These are phyloP conservation scores for Danio aesculapii DNA, from an alignment of 2,797 vertebrate genomes.

Conservation along the genomic window DNA sequence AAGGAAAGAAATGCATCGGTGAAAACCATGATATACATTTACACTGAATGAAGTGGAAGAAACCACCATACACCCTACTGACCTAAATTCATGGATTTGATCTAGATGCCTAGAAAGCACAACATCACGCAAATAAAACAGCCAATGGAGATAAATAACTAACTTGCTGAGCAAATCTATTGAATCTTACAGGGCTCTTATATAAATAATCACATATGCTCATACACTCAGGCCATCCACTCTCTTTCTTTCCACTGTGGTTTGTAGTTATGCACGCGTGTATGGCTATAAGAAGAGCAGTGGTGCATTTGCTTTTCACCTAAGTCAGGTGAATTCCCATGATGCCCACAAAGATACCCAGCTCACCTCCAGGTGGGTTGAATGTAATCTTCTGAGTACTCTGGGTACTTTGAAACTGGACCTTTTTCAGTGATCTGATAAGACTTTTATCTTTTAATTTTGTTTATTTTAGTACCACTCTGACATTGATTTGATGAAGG, in stretches of 20 bases:
- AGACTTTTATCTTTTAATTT: neutral
- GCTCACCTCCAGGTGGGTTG: conserved; percentile 51
- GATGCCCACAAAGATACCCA: conserved; percentile 34
- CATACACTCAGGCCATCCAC: neutral
- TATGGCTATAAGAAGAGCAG: conserved; percentile 20
- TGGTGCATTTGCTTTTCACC: conserved; percentile 24
- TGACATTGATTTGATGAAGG: neutral
- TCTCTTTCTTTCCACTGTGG: neutral
- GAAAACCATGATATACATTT: neutral
- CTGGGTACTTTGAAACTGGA: neutral
- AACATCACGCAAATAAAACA: neutral
- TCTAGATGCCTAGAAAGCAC: conserved; percentile 5
- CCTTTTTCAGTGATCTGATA: neutral
- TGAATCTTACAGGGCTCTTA: neutral
- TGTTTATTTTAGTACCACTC: neutral
- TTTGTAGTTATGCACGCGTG: conserved; percentile 25
- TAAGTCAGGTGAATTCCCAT: conserved; percentile 52
- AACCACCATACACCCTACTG: neutral
- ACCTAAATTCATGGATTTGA: conserved; percentile 4
- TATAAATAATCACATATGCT: neutral
- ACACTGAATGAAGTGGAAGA: neutral
- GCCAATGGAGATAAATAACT: neutral
- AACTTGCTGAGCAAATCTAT: neutral
- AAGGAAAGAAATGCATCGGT: neutral
- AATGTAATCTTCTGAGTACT: conserved; percentile 11